Evolutionary conservation across 1,140 invertebrate species (phyloP).

Genomic region (Rhynchophorus ferrugineus): DNA sequence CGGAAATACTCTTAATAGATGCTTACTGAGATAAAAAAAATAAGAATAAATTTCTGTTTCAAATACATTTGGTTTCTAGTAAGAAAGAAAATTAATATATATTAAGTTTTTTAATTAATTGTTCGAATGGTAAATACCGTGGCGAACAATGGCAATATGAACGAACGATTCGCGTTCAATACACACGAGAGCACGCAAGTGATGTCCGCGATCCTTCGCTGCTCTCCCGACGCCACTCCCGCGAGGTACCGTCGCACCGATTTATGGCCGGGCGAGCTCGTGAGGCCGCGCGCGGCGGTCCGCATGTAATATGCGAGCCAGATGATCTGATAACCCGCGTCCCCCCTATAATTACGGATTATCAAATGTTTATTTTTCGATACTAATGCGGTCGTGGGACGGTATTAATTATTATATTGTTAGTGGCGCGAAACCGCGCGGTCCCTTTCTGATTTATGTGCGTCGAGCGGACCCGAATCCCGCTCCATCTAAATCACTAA

Average conservation of each 20-base stretch:
- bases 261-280: conserved; percentile 4
- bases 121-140: too few species aligned
- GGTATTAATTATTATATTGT: conserved; percentile 35
- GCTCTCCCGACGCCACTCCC: neutral
- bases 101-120: too few species aligned
- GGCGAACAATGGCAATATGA: too few species aligned
- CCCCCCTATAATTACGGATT: conserved; percentile 31
- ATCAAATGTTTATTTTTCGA: conserved; percentile 34
- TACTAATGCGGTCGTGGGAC: conserved; percentile 26
- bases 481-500: too few species aligned
- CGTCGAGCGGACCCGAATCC: conserved; percentile 7
- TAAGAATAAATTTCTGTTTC: too few species aligned
- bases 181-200: too few species aligned
- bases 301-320: conserved; percentile 4
- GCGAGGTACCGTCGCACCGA: neutral
- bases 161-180: too few species aligned
- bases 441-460: conserved; percentile 27
- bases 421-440: conserved; percentile 24
- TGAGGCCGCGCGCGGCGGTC: neutral
- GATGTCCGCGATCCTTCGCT: too few species aligned
- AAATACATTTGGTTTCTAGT: too few species aligned
- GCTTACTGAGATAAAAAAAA: too few species aligned
- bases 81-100: too few species aligned
- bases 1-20: too few species aligned
- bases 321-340: conserved; percentile 22